Conservation (phyloP, 2,797 vertebrate species). For the Brachymystax lenok region DNA sequence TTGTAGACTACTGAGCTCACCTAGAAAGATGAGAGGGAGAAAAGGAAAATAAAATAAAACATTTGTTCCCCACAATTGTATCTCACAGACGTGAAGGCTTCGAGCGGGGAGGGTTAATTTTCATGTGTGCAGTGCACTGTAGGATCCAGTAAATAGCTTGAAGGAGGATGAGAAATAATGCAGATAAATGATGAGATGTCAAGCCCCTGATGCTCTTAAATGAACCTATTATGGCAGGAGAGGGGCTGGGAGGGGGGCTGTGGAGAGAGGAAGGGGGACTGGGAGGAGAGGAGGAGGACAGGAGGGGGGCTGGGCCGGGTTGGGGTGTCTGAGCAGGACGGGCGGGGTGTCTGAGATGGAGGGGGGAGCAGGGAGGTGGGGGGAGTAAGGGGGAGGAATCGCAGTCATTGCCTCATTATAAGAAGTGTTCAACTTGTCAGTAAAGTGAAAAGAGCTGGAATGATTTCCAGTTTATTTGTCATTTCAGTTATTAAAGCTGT, state of each 20-base stretch:
- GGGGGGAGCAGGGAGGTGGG: slow-evolving; percentile 23
- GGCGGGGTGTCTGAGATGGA: background rate
- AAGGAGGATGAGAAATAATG: slow-evolving; percentile 91
- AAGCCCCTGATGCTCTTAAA: slow-evolving; percentile 87
- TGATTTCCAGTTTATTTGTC: slow-evolving; percentile 92
- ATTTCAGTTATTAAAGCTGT: slow-evolving; percentile 90
- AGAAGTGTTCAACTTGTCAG: slow-evolving; percentile 87
- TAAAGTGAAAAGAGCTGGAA: slow-evolving; percentile 86
- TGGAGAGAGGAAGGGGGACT: no score
- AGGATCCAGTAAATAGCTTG: slow-evolving; percentile 90
- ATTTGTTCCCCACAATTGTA: background rate
- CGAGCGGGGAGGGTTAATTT: slow-evolving; percentile 58
- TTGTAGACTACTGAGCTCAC: background rate
- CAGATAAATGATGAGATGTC: slow-evolving; percentile 92
- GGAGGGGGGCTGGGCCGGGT: slow-evolving; percentile 20
- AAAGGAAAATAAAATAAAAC: background rate
- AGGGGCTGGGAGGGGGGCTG: slow-evolving; percentile 25
- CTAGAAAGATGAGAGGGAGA: background rate
- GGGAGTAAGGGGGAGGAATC: slow-evolving; percentile 24
- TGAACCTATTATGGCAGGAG: slow-evolving; percentile 88
- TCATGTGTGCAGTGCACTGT: slow-evolving; percentile 87
- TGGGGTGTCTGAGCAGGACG: background rate
- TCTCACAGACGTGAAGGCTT: background rate
- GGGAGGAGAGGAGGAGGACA: no score
- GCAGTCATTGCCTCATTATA: slow-evolving; percentile 86